Base-by-base conservation (phyloP, 2,888 invertebrate genomes). In the Protula sp. region DNA sequence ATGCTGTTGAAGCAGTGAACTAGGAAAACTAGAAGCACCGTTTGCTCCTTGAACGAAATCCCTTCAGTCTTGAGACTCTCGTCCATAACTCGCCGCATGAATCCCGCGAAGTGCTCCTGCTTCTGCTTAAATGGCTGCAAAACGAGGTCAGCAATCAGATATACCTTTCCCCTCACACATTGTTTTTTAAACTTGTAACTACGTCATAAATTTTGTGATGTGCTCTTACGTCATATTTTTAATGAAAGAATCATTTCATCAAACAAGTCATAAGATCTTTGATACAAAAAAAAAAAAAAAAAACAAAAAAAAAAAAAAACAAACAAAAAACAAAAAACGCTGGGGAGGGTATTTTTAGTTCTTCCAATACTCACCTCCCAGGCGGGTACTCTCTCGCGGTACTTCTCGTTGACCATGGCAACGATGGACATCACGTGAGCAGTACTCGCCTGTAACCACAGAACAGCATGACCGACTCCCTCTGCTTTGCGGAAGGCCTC, bases 351-450 rank as follows among this genome's bases (percentile, higher is more conserved):
- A n/a, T n/a, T n/a, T n/a, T n/a, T n/a, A n/a, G n/a, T n/a, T n/a
- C n/a, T n/a, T n/a, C n/a, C n/a, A n/a, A n/a, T n/a, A n/a, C n/a
- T 74, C 70, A 90, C 89, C 83, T 91, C 88, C 98, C 98, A 99
- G 2, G 95, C 93, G 63, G 91, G 92, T 5, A 98, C 94, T 57
- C 98, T 85, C 82, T 99, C 99, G 1, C 98, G 85, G 76, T 95
- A 94, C 81, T 99, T 99, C 80, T 99, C 98, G 83, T 99, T 99
- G 52, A 98, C 88, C 92, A 99, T 94, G 0, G 92, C 89, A n/a
- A 94, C 91, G 67, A 99, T 93, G 0, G 97, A 95, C 87, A 99
- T 87, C 75, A 95, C 87, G 80, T 97, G 95, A n/a, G 90, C 88
- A 72, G 89, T 87, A 1, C 89, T 86, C 1, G 92, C 88, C 68